These are phyloP conservation scores for Doryteuthis pealeii DNA, from an alignment of 1,140 invertebrate species.

Conservation along the genomic window DNA sequence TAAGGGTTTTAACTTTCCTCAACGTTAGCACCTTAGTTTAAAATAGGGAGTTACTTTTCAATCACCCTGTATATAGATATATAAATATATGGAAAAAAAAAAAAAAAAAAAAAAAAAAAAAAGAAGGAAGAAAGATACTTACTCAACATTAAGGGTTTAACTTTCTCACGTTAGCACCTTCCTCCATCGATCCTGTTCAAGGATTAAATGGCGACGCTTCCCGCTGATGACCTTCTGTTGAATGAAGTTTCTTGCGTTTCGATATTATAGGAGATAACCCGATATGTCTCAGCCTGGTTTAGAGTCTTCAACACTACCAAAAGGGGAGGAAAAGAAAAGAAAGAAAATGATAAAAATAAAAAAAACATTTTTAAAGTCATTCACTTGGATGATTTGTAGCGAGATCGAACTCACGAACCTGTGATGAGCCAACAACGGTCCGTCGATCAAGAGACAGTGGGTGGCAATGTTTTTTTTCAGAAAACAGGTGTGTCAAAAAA, in stretches of 20 bases:
- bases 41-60: no score
- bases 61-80: no score
- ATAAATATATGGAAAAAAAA: no score
- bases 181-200: conserved; percentile 9
- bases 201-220: conserved; percentile 18
- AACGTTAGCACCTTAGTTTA: conserved; percentile 3
- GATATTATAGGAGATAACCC: conserved; percentile 23
- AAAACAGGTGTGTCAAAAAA: no score
- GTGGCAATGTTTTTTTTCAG: no score
- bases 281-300: conserved; percentile 27
- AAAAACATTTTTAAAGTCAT: no score
- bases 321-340: no score
- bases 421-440: no score
- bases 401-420: no score
- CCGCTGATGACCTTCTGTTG: background rate
- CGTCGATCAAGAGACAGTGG: no score
- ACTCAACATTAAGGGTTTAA: conserved; percentile 34
- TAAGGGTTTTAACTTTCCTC: conserved; percentile 31
- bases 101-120: conserved; percentile 1
- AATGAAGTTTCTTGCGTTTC: conserved; percentile 8
- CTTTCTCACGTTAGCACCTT: conserved; percentile 20
- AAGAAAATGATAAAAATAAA: no score
- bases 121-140: conserved; percentile 17
- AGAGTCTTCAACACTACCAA: conserved; percentile 23
- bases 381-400: no score